Evolutionary conservation across 1,140 invertebrate genomes (phyloP), one percentile per base, ranked within the genome.

Genomic region (Diorhabda carinulata): DNA sequence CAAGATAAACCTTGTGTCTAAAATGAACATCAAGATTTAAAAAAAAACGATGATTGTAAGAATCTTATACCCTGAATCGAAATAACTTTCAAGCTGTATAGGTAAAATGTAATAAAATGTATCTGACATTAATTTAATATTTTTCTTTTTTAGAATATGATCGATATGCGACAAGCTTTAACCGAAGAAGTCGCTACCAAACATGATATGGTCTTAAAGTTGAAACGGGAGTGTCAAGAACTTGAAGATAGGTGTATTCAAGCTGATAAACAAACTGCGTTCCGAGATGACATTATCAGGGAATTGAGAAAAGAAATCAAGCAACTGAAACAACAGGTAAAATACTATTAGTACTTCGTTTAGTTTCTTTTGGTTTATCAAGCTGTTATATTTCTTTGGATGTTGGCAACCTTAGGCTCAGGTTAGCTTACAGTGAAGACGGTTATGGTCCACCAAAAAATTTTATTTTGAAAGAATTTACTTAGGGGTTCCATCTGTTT

Each of bases 211-310:
- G 78, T 83, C 67, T 67, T 81, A 3, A 62, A 66, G 5, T 73
- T 86, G 25, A 80, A 79, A 69, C 77, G 80, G 9, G 80, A 84
- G 70, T 74, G 83, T 5, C 71, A 76, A 57, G 44, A 73, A 44
- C 74, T 86, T 41, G 82, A 86, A 75, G 82, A 86, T 57, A 78
- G 83, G 67, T 81, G 80, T 64, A 68, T 77, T 61, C 78, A 82
- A 64, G 79, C 81, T 5, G 81, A 82, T 57, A 81, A 82, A 70
- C 82, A 84, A 70, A 81, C 80, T 7, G 79, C 80, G 47, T 85
- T 83, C 71, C 86, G 84, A 76, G 83, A 86, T 62, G 82, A 85
- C 63, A 81, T 86, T 61, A 86, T 86, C 64, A 84, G 82, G 71
- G 81, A 85, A 72, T 75, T 87, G 76, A 76, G 84, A 25, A 84